Conservation (phyloP, 2,888 invertebrate genomes). For the Therioaphis trifolii region DNA sequence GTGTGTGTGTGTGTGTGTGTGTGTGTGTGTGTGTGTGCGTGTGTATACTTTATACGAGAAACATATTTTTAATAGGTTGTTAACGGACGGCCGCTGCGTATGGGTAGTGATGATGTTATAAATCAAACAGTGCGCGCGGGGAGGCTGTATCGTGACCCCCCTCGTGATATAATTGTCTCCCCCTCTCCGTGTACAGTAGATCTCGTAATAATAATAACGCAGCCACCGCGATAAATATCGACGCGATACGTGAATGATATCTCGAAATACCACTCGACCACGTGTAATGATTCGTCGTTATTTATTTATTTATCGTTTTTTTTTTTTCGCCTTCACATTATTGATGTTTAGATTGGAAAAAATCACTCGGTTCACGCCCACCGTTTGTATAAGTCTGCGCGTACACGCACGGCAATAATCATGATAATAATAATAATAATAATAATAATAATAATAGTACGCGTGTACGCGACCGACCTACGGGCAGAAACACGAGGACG, state of each 20-base stretch:
- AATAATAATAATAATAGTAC: too few relatives aligned
- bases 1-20: background rate
- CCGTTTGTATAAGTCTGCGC: background rate
- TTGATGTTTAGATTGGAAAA: slow-evolving; percentile 50
- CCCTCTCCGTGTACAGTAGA: background rate
- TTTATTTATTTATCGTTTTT: background rate
- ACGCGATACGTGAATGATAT: slow-evolving; percentile 31
- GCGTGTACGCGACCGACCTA: too few relatives aligned
- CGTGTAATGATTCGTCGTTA: slow-evolving; percentile 34
- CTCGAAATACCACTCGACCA: background rate
- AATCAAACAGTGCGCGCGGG: slow-evolving; percentile 32
- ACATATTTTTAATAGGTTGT: slow-evolving; percentile 62
- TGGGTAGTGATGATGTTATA: slow-evolving; percentile 58
- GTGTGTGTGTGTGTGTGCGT: background rate
- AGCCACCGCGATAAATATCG: slow-evolving; percentile 40
- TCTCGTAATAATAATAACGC: background rate
- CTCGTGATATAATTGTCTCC: background rate
- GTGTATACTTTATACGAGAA: slow-evolving; percentile 16
- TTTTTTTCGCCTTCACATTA: background rate
- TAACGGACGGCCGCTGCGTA: background rate
- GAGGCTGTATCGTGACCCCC: background rate
- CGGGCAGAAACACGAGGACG: too few relatives aligned
- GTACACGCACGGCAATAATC: background rate
- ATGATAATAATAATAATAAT: too few relatives aligned
- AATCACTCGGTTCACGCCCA: slow-evolving; percentile 49